Percentiles rank a stretch among this genome's conserved stretches.
Conservation (phyloP, 2,113 vertebrate species). For the Trinectes maculatus region DNA sequence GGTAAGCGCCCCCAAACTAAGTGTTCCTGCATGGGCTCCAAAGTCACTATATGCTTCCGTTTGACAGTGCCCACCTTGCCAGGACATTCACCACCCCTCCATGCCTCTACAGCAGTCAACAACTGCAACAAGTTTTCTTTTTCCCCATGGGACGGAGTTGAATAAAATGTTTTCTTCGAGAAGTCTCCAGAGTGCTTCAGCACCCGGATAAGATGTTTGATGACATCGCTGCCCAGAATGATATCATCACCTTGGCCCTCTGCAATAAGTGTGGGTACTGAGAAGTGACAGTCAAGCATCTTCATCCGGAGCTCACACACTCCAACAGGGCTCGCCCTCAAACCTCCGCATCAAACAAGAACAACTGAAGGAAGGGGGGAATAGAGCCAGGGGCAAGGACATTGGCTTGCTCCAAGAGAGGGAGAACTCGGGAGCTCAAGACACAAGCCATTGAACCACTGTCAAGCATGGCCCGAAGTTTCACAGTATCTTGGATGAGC, state of each 20-base stretch:
- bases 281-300: too few species aligned
- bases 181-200: too few species aligned
- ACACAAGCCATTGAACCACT: conserved; percentile 7
- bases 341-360: not conserved
- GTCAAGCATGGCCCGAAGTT: not conserved
- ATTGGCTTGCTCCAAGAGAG: not conserved
- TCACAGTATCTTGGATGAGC: not conserved
- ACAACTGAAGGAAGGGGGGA: conserved; percentile 1
- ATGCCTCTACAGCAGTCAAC: too few species aligned
- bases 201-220: too few species aligned
- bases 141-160: too few species aligned
- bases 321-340: not conserved
- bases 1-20: not conserved
- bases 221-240: too few species aligned
- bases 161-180: too few species aligned
- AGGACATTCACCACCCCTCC: not conserved
- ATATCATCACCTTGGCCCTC: too few species aligned
- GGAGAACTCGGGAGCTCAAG: not conserved
- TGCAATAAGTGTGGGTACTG: too few species aligned
- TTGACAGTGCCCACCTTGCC: not conserved
- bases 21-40: not conserved
- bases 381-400: not conserved
- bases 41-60: not conserved
- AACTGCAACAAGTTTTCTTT: too few species aligned
- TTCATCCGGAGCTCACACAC: not conserved